Conservation (phyloP, 2,888 invertebrate species). For the Rhynchonema sp. region DNA sequence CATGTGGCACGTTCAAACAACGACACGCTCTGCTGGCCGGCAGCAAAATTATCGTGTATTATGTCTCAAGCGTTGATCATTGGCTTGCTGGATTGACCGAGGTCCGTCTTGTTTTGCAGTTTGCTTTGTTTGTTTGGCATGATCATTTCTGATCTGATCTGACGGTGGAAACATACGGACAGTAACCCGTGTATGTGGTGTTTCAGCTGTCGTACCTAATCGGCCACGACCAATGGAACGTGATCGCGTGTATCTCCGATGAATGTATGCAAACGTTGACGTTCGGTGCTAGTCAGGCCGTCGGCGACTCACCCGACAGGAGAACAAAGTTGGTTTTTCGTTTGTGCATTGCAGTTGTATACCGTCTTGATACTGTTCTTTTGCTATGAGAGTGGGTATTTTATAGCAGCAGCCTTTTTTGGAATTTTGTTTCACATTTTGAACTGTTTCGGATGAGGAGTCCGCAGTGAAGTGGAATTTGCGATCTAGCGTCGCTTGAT, state of each 20-base stretch:
- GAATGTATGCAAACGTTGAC: background rate
- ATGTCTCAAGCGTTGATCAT: background rate
- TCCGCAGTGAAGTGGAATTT: too few relatives aligned
- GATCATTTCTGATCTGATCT: background rate
- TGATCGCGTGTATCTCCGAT: background rate
- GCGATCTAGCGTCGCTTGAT: too few relatives aligned
- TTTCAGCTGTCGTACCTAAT: background rate
- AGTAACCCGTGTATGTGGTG: background rate
- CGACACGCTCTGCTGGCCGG: background rate
- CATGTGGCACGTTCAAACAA: background rate
- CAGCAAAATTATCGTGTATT: background rate
- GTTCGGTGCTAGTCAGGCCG: too few relatives aligned
- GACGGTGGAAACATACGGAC: background rate
- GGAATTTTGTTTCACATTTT: too few relatives aligned
- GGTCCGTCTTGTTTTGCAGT: background rate
- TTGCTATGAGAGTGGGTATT: too few relatives aligned
- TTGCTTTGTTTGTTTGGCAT: background rate
- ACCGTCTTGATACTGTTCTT: too few relatives aligned
- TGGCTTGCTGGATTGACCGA: background rate
- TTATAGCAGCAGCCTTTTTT: too few relatives aligned
- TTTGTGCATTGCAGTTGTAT: too few relatives aligned
- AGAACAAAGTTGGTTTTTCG: too few relatives aligned
- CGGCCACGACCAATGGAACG: background rate
- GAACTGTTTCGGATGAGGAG: too few relatives aligned
- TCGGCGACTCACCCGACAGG: too few relatives aligned